phyloP scores from a whole-genome alignment of 2,797 vertebrate species.

The Parauchenoglanis ngamensis region DNA sequence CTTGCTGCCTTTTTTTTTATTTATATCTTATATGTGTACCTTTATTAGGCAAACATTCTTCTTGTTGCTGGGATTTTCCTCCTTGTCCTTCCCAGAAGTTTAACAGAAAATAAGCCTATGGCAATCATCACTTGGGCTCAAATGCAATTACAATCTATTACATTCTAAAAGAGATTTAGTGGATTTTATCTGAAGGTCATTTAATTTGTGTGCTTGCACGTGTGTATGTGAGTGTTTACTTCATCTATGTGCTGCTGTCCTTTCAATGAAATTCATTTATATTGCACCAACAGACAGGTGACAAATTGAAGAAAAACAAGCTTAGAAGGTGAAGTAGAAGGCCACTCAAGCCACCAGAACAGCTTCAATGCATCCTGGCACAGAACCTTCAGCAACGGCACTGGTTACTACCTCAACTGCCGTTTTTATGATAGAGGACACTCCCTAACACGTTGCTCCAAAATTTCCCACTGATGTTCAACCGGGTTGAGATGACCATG shows the following conservation, averaged over 20 bases:
- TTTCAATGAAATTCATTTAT: neutral
- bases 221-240: neutral
- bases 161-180: conserved; percentile 69
- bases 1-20: neutral
- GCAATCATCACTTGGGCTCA: conserved; percentile 61
- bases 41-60: neutral
- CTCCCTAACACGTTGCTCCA: neutral
- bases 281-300: neutral
- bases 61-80: conserved; percentile 29
- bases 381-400: neutral
- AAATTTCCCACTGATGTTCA: neutral
- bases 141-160: conserved; percentile 61
- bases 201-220: neutral
- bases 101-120: conserved; percentile 64
- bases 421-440: neutral
- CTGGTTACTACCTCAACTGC: neutral
- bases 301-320: neutral
- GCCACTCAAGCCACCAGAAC: neutral
- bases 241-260: neutral
- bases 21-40: neutral
- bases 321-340: neutral
- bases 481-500: neutral
- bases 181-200: conserved; percentile 24
- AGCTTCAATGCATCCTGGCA: neutral
- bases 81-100: conserved; percentile 59